Percentiles rank a stretch among this genome's conserved stretches.
Evolutionary conservation across 2,797 vertebrate genomes (phyloP).

Genomic region (Babyrousa celebensis): DNA sequence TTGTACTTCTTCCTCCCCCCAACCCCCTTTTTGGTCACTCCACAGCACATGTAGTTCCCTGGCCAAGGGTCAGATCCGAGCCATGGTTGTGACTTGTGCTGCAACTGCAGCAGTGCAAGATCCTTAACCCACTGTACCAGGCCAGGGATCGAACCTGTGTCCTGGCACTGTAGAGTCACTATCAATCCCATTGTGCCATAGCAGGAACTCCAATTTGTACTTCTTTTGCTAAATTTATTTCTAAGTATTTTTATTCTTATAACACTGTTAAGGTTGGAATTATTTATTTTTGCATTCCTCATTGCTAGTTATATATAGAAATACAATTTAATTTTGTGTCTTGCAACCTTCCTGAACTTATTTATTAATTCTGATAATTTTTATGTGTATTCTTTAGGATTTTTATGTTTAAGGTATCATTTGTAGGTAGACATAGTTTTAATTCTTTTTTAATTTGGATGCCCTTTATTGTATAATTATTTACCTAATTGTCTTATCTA

Average conservation of each 20-base stretch:
- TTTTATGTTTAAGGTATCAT: background rate
- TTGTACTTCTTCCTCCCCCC: background rate
- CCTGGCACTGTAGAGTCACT: too few relatives aligned
- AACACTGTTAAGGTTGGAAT: constrained; percentile 3
- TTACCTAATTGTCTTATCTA: background rate
- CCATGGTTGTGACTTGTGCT: too few relatives aligned
- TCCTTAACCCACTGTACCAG: too few relatives aligned
- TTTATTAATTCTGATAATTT: background rate
- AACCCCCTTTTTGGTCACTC: too few relatives aligned
- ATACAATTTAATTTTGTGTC: constrained; percentile 28
- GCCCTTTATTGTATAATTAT: background rate
- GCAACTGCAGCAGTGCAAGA: too few relatives aligned
- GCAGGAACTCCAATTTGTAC: too few relatives aligned
- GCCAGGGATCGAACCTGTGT: too few relatives aligned
- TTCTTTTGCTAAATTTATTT: constrained; percentile 33
- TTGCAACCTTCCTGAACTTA: background rate
- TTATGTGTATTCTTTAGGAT: background rate
- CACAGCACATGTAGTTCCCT: too few relatives aligned
- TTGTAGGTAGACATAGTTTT: constrained; percentile 50
- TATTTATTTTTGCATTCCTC: constrained; percentile 10
- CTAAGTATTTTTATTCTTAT: constrained; percentile 19
- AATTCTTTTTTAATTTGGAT: background rate
- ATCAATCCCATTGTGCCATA: too few relatives aligned
- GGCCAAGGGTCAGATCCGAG: too few relatives aligned
- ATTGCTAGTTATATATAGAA: constrained; percentile 5